Percentiles rank a stretch among this genome's conserved stretches.
phyloP scores from a whole-genome alignment of 1,140 invertebrate species.

The Phenacoccus solenopsis region DNA sequence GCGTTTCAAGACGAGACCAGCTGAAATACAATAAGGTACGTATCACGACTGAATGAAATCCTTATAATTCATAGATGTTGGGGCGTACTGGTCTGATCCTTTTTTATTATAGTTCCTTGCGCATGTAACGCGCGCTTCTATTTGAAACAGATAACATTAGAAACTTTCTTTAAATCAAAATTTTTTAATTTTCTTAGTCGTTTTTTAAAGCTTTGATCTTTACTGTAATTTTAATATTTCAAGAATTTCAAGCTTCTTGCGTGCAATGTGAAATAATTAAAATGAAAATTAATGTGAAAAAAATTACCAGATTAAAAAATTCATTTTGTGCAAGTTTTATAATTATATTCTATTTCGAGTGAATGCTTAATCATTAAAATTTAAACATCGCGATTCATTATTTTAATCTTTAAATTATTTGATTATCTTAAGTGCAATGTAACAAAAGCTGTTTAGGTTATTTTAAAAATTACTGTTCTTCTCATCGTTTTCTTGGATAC shows the following conservation, averaged over 20 bases:
- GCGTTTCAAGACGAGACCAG: background rate
- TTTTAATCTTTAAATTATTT: no score
- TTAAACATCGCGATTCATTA: no score
- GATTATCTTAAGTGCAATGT: no score
- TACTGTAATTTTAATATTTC: no score
- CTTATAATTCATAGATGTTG: background rate
- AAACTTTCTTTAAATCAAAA: background rate
- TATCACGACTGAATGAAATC: constrained; percentile 1
- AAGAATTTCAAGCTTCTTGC: no score
- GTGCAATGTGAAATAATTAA: no score
- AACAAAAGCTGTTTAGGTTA: no score
- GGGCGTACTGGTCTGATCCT: background rate
- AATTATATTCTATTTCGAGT: no score
- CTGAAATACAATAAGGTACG: background rate
- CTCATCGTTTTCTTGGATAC: background rate
- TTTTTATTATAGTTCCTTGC: background rate
- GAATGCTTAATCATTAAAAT: no score
- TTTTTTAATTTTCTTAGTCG: background rate
- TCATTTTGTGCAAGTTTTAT: no score
- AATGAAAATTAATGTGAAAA: no score
- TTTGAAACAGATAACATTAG: background rate
- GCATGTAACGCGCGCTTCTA: background rate
- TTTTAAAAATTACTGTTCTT: background rate
- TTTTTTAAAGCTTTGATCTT: background rate
- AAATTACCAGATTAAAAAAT: no score